Conservation (phyloP, 1,140 invertebrate genomes). For the Zeugodacus cucurbitae region DNA sequence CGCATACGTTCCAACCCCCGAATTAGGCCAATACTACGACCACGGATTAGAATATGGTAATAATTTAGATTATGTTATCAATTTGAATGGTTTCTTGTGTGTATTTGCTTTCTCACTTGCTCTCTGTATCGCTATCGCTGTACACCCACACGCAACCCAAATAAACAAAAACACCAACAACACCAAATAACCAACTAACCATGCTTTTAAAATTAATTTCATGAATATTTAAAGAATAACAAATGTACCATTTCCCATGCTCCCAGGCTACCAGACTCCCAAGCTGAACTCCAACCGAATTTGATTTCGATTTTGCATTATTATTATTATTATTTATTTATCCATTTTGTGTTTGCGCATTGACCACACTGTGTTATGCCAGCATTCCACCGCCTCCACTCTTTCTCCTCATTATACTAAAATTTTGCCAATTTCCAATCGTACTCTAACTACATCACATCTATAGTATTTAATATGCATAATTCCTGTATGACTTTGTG, state of each 20-base stretch:
- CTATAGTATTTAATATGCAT: neutral
- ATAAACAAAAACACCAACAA: neutral
- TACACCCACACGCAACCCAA: neutral
- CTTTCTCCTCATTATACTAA: neutral
- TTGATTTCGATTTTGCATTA: neutral
- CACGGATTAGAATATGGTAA: slow-evolving; percentile 93
- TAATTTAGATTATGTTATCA: slow-evolving; percentile 64
- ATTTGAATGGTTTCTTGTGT: slow-evolving; percentile 37
- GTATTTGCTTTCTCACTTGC: slow-evolving; percentile 21
- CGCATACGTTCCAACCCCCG: slow-evolving; percentile 37
- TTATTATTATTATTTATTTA: neutral
- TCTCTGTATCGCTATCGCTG: slow-evolving; percentile 4
- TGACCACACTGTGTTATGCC: neutral
- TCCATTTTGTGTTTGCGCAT: neutral
- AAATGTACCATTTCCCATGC: neutral
- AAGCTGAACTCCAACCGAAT: neutral
- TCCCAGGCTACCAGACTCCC: neutral
- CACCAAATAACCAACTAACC: neutral
- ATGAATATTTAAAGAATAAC: neutral
- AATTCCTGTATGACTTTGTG: neutral
- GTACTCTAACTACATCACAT: neutral
- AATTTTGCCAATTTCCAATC: neutral
- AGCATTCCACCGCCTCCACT: neutral
- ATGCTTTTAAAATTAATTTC: neutral
- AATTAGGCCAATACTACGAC: slow-evolving; percentile 82